Evolutionary conservation across 2,797 vertebrate species (phyloP).

Genomic region (Pipistrellus nathusii): DNA sequence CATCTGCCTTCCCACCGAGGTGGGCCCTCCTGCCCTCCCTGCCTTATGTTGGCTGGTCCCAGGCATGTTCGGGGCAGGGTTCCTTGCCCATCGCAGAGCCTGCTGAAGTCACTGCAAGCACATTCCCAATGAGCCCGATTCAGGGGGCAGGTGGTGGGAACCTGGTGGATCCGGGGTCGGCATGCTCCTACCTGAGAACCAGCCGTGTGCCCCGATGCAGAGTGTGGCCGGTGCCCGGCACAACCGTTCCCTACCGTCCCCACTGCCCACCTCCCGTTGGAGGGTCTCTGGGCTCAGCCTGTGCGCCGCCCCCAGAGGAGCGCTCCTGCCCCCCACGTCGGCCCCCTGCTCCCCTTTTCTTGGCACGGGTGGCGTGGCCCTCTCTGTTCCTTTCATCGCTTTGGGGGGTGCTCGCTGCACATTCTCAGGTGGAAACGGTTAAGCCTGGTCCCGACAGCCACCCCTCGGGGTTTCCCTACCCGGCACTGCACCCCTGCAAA

Average conservation of each 20-base stretch:
- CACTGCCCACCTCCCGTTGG: background rate
- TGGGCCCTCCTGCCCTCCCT: rapidly evolving
- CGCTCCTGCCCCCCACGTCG: background rate
- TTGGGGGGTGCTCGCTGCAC: constrained; percentile 63
- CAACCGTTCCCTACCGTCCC: background rate
- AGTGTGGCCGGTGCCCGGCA: background rate
- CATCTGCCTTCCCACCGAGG: rapidly evolving
- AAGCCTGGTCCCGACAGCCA: constrained; percentile 54
- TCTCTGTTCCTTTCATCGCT: constrained; percentile 70
- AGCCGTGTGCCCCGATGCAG: rapidly evolving
- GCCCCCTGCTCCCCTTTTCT: background rate
- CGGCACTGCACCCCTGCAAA: constrained; percentile 42
- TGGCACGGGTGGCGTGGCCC: background rate
- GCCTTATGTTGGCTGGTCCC: rapidly evolving
- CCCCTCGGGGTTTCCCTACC: constrained; percentile 9
- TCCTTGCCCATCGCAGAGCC: background rate
- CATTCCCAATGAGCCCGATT: rapidly evolving
- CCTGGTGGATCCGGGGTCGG: rapidly evolving
- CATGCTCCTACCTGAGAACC: rapidly evolving
- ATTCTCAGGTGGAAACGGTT: constrained; percentile 81
- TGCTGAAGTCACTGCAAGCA: background rate
- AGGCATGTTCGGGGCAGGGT: rapidly evolving
- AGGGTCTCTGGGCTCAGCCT: background rate
- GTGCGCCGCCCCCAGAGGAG: background rate
- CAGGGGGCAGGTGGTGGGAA: rapidly evolving